A percentile compares a stretch with the other conserved stretches of the same genome.
Conservation (phyloP, 1,140 invertebrate species). For the Apolygus lucorum region DNA sequence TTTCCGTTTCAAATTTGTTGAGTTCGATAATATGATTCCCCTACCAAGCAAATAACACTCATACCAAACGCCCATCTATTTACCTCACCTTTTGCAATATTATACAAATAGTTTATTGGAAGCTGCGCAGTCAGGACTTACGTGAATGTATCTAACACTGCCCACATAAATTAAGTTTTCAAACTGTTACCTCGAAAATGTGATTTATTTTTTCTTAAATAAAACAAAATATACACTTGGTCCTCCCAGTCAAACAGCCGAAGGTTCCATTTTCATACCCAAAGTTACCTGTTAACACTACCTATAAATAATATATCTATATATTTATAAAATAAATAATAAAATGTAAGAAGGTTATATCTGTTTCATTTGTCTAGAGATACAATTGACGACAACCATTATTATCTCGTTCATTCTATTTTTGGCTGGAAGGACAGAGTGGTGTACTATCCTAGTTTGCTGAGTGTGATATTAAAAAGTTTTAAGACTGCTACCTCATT, state of each 20-base stretch:
- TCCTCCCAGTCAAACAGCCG: not conserved
- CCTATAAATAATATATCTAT: too few species aligned
- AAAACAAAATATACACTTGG: conserved; percentile 12
- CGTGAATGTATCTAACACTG: conserved; percentile 24
- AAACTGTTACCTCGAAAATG: conserved; percentile 30
- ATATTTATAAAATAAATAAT: too few species aligned
- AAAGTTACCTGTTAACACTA: not conserved
- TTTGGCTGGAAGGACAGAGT: not conserved
- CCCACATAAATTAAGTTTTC: conserved; percentile 26
- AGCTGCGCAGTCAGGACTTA: conserved; percentile 15
- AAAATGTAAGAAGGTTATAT: too few species aligned
- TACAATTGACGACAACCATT: too few species aligned
- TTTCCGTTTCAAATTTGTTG: too few species aligned
- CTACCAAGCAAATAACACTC: conserved; percentile 10
- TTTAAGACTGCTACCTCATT: conserved; percentile 30
- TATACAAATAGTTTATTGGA: not conserved
- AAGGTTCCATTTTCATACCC: not conserved
- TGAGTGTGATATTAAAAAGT: conserved; percentile 29
- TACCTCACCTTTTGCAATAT: not conserved
- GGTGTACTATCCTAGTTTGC: conserved; percentile 21
- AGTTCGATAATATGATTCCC: too few species aligned
- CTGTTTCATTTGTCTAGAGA: too few species aligned
- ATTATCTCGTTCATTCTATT: too few species aligned
- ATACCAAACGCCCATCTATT: conserved; percentile 19
- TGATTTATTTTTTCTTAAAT: conserved; percentile 25